Percentiles rank a stretch among this genome's conserved stretches.
phyloP scores from a whole-genome alignment of 1,140 invertebrate species.

The Magallana gigas region DNA sequence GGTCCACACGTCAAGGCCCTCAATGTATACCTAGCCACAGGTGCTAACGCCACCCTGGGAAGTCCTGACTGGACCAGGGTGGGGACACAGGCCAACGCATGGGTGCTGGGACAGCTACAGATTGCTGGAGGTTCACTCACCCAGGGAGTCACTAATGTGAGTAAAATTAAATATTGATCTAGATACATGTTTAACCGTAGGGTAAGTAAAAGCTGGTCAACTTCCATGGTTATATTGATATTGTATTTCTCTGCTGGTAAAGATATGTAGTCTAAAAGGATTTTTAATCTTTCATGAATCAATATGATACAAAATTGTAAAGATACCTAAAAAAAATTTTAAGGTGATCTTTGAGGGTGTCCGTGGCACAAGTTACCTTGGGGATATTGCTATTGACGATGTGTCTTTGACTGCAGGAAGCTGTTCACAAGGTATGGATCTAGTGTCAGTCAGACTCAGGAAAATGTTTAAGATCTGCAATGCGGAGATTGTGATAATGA shows the following conservation, averaged over 20 bases:
- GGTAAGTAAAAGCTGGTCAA: no score
- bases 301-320: no score
- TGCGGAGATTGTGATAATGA: no score
- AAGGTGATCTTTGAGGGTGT: slow-evolving; percentile 73
- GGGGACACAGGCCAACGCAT: slow-evolving; percentile 70
- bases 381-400: slow-evolving; percentile 76
- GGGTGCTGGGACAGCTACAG: slow-evolving; percentile 65
- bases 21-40: slow-evolving; percentile 65
- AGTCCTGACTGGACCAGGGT: slow-evolving; percentile 64
- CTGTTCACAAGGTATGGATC: slow-evolving; percentile 61
- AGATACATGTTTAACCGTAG: no score
- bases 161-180: background rate
- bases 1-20: slow-evolving; percentile 79
- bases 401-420: slow-evolving; percentile 63
- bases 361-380: slow-evolving; percentile 67
- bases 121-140: slow-evolving; percentile 62
- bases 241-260: no score
- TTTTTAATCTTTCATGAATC: no score
- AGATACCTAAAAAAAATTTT: no score
- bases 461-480: background rate
- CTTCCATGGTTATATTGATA: no score
- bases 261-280: no score
- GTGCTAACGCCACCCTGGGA: slow-evolving; percentile 56
- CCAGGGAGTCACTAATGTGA: slow-evolving; percentile 60
- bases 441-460: background rate